Percentiles rank a stretch among this genome's conserved stretches.
Conservation (phyloP, 2,797 vertebrate species). For the Fistularia tabacaria region DNA sequence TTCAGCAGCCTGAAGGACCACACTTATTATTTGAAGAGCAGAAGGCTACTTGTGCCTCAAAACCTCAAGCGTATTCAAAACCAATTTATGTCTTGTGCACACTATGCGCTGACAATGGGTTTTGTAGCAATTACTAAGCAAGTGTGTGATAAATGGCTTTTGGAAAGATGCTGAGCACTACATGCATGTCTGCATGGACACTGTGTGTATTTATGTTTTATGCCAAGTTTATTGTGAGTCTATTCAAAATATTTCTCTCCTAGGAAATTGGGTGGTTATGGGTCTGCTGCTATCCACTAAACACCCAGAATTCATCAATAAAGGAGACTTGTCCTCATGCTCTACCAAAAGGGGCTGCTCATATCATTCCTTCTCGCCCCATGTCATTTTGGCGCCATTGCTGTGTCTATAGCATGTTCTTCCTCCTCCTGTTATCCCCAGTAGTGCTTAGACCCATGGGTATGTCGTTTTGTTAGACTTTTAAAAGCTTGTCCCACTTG, state of each 20-base stretch:
- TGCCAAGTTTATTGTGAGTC: background rate
- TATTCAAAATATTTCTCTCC: too few species aligned
- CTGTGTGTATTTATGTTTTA: conserved; percentile 13
- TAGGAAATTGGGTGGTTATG: too few species aligned
- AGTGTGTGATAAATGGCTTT: conserved; percentile 6
- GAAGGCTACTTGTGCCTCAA: conserved; percentile 19
- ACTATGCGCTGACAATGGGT: conserved; percentile 8
- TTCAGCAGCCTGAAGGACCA: conserved; percentile 29
- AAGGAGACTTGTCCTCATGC: conserved; percentile 25
- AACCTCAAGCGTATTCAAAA: conserved; percentile 26
- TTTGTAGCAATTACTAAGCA: conserved; percentile 25
- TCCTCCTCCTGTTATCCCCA: conserved; percentile 42
- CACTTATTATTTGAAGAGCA: conserved; percentile 20
- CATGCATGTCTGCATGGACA: conserved; percentile 8
- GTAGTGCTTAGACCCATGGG: conserved; percentile 10
- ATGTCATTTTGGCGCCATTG: conserved; percentile 39
- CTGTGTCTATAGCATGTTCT: conserved; percentile 36
- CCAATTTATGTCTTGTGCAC: conserved; percentile 7
- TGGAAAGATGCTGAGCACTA: conserved; percentile 7
- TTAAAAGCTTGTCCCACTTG: conserved; percentile 14
- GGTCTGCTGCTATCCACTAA: conserved; percentile 6
- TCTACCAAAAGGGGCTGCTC: conserved; percentile 33
- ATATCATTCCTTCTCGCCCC: conserved; percentile 44
- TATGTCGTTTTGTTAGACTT: conserved; percentile 1
- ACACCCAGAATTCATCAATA: conserved; percentile 40